Base-by-base conservation (phyloP, 2,888 invertebrate genomes). In the Azorinus chamasolen region DNA sequence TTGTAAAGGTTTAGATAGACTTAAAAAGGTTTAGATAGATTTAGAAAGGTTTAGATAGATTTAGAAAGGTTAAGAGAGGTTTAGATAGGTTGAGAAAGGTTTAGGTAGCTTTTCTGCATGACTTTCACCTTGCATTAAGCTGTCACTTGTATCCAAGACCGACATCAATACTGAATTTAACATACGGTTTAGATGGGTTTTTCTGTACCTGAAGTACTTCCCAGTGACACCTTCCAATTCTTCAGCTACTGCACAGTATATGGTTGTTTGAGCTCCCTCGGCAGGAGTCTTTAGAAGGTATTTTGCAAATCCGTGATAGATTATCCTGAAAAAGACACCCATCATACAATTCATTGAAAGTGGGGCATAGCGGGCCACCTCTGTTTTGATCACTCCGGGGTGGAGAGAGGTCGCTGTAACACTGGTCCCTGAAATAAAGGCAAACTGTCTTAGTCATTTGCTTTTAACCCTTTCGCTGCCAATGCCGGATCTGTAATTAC, bases 201-300 rank as follows among this genome's bases (percentile, higher is more conserved):
- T 6, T 10, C 4, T 32, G 65, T 73, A 88, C 89, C 81, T 76
- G 74, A 83, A 88, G 55, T 86, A 85, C 71, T 85, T 83, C 45
- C 89, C 89, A 37, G 87, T 68, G 12, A 83, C 71, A 10, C 54
- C 61, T 8, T 79, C 84, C 4, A 87, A 48, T 4, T 78, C 75
- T 37, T 83, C 77, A 41, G 75, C 74, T 0, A 91, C 80, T 25
- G 89, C 87, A 77, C 88, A 87, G 63, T 86, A 75, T 25, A 91
- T 72, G 3, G 82, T 73, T n/a, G 90, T 89, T 76, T 90, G 90
- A 6, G 86, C 82, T 5, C 89, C 91, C 53, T 88, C 78, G 4
- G 57, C 24, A 1, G 88, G 71, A 6, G 74, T 83, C 64, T 89
- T 88, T 51, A 83, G 22, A 1, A 63, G 2, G 20, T 53, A 18